Conservation (phyloP, 2,113 vertebrate genomes). For the Pteronura brasiliensis region DNA sequence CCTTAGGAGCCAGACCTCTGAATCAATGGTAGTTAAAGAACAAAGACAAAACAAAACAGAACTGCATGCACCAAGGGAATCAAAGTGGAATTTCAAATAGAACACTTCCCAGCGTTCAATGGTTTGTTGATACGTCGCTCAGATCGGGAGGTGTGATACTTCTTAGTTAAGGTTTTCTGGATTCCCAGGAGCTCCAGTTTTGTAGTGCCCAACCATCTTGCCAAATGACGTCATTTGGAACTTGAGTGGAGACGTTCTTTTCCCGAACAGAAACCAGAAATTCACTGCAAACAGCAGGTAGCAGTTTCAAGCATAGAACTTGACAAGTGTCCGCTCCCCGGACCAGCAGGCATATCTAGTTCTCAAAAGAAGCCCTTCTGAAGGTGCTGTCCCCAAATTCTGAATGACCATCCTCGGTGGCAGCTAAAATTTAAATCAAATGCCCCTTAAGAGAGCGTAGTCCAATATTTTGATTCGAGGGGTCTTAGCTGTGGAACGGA, state of each 20-base stretch:
- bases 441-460: accelerated
- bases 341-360: not conserved
- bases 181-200: not conserved
- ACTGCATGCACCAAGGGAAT: not conserved
- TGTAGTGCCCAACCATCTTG: not conserved
- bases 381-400: not conserved
- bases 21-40: not conserved
- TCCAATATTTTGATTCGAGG: not conserved
- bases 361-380: not conserved
- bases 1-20: not conserved
- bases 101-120: not conserved
- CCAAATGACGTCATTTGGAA: not conserved
- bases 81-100: not conserved
- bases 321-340: accelerated
- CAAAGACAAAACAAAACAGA: not conserved
- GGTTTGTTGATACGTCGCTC: not conserved
- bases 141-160: not conserved
- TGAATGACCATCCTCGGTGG: not conserved
- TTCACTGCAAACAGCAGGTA: not conserved
- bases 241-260: not conserved
- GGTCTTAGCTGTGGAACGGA: not conserved
- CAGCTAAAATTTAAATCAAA: not conserved
- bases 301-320: not conserved
- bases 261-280: not conserved
- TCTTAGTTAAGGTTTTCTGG: not conserved